Percentiles rank a stretch among this genome's conserved stretches.
Conservation (phyloP, 2,113 vertebrate species). For the Sprattus sprattus region DNA sequence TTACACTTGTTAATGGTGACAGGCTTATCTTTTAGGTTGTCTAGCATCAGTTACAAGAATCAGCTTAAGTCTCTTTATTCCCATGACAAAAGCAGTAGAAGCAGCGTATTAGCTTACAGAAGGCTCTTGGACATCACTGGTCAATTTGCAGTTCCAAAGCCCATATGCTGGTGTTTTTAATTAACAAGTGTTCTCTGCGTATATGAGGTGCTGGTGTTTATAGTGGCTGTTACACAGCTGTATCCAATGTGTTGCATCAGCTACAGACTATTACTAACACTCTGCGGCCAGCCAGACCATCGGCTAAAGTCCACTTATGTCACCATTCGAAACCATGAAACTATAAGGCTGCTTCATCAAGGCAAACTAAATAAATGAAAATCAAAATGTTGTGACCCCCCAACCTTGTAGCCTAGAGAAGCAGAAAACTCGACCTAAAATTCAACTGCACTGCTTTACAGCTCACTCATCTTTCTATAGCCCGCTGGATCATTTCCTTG, state of each 20-base stretch:
- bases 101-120: background rate
- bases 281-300: slow-evolving; percentile 11
- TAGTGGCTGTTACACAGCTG: background rate
- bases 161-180: background rate
- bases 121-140: background rate
- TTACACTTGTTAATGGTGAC: background rate
- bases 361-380: slow-evolving; percentile 5
- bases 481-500: background rate
- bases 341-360: background rate
- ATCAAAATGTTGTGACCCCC: background rate
- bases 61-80: background rate
- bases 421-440: background rate
- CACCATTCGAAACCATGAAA: slow-evolving; percentile 15
- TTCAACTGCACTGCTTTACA: background rate
- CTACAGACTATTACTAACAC: background rate
- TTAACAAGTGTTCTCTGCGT: background rate
- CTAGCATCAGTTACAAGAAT: background rate
- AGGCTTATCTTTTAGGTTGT: background rate
- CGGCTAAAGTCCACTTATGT: slow-evolving; percentile 26
- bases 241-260: slow-evolving; percentile 26
- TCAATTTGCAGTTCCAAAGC: background rate
- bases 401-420: background rate
- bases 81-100: background rate
- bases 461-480: background rate
- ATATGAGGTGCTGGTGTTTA: background rate